A percentile compares a stretch with the other conserved stretches of the same genome.
These are phyloP conservation scores for Daphoenositta chrysoptera DNA, from an alignment of 2,113 vertebrate species.

Conservation along the genomic window DNA sequence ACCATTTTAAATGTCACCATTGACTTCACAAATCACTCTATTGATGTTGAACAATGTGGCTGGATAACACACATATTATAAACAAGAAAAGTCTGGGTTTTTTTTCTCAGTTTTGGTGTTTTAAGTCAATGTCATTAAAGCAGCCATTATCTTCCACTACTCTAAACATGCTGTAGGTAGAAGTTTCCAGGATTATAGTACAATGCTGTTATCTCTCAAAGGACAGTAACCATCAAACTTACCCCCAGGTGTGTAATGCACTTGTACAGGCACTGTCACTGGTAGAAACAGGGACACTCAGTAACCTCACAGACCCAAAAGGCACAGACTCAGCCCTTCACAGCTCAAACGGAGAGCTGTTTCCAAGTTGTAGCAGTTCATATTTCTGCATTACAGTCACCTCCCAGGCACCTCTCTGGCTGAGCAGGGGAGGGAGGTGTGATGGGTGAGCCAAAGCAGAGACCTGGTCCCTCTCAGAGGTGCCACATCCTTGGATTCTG, in stretches of 20 bases:
- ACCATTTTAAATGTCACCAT: not conserved
- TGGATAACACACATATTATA: not conserved
- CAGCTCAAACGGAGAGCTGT: not conserved
- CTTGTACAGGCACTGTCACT: not conserved
- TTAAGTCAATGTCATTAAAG: not conserved
- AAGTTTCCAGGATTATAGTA: not conserved
- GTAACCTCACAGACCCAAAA: not conserved
- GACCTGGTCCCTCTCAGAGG: not conserved
- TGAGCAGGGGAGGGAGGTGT: not conserved
- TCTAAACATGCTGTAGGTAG: not conserved
- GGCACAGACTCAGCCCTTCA: not conserved
- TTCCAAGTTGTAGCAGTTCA: not conserved
- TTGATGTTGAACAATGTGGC: not conserved
- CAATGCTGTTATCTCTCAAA: not conserved
- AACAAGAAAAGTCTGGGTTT: fast-evolving
- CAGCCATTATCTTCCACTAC: not conserved
- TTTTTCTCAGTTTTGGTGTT: not conserved
- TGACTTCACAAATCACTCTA: not conserved
- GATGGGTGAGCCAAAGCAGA: not conserved
- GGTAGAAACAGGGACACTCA: not conserved
- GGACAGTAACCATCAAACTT: not conserved
- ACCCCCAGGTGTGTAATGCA: not conserved
- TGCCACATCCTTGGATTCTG: fast-evolving
- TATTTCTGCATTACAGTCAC: not conserved
- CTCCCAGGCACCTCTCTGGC: not conserved